Evolutionary conservation across 2,888 invertebrate species (phyloP), one percentile per base, ranked within the genome.

Genomic region (Stenolophus ochropezus): DNA sequence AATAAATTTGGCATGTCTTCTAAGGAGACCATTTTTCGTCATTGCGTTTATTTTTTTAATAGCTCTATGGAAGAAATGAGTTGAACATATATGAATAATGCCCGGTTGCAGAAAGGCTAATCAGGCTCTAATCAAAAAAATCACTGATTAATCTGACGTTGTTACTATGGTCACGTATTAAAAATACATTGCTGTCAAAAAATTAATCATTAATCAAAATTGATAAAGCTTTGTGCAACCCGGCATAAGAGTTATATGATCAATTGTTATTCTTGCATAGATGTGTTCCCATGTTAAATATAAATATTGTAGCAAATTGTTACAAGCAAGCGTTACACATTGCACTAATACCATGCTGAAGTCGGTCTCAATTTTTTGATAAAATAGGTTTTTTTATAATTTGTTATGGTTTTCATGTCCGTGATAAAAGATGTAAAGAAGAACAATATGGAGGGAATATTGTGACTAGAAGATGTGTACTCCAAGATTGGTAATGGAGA

Each of bases 81-180:
- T 42, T 8, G 42, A 42, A 42, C 71, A 71, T 20, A 71, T 8
- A 71, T 71, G 20, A 4, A 71, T 51, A n/a, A n/a, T n/a, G n/a
- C n/a, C n/a, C n/a, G n/a, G n/a, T n/a, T n/a, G n/a, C n/a, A n/a
- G n/a, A n/a, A n/a, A n/a, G n/a, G n/a, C n/a, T n/a, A n/a, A n/a
- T n/a, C n/a, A n/a, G n/a, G n/a, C n/a, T n/a, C n/a, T n/a, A n/a
- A n/a, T n/a, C n/a, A n/a, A n/a, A n/a, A n/a, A n/a, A n/a, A n/a
- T n/a, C n/a, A n/a, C n/a, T n/a, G 14, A 6, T n/a, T n/a, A 51
- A n/a, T 3, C 51, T 51, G 3, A n/a, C 14, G n/a, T 51, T 51
- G n/a, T 4, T 33, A 33, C 33, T 8, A 33, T 5, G 4, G 8
- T 5, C 33, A 33, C 8, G 8, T 11, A 53, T 6, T n/a, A n/a